Conservation (phyloP, 1,140 invertebrate genomes). For the Diorhabda elongata region DNA sequence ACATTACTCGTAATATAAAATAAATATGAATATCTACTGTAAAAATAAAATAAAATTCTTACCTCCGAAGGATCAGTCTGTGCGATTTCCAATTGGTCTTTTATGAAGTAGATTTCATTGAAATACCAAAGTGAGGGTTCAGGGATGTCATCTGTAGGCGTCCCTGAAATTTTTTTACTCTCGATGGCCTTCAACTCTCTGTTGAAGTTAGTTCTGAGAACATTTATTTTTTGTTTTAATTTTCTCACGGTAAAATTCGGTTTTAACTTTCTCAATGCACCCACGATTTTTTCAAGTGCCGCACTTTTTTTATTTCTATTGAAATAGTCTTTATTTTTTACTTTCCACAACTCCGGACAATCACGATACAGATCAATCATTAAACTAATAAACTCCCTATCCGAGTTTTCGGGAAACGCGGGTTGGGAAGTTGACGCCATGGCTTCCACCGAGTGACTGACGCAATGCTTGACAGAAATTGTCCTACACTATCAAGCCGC, state of each 20-base stretch:
- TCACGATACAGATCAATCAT: conserved; percentile 15
- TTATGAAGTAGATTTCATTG: conserved; percentile 13
- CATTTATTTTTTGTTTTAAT: conserved; percentile 20
- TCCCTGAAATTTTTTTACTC: too few species aligned
- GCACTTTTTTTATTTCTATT: conserved; percentile 17
- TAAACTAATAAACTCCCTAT: conserved; percentile 13
- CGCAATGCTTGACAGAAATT: too few species aligned
- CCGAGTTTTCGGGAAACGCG: conserved; percentile 11
- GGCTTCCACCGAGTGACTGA: conserved; percentile 1
- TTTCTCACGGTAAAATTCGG: conserved; percentile 9
- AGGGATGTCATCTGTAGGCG: background rate
- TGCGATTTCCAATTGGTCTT: background rate
- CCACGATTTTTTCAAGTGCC: conserved; percentile 13
- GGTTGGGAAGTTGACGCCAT: conserved; percentile 6
- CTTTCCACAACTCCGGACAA: conserved; percentile 13
- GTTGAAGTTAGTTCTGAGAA: conserved; percentile 17
- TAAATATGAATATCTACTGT: background rate
- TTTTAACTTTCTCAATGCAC: conserved; percentile 6
- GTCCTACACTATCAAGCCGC: too few species aligned
- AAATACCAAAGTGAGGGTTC: conserved; percentile 19
- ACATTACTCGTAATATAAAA: background rate
- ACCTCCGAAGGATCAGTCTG: background rate
- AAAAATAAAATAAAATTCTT: background rate
- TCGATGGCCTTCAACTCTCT: background rate
- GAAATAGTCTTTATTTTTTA: conserved; percentile 14